Evolutionary conservation across 2,113 vertebrate species (phyloP), one percentile per base, ranked within the genome.

Genomic region (Condylura cristata): DNA sequence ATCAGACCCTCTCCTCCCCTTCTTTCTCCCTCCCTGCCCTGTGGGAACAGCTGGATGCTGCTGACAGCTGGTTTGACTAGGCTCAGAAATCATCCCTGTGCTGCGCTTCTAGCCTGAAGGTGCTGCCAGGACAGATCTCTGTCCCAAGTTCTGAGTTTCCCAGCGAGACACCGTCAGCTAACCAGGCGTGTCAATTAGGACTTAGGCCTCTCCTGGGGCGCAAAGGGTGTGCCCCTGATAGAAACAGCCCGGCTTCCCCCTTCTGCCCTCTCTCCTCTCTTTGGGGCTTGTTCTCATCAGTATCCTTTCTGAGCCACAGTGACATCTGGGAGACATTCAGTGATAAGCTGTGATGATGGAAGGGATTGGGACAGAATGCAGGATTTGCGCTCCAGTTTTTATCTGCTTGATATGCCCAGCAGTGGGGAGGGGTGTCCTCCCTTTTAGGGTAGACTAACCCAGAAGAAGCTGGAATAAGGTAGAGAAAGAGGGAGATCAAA

Each of bases 61-160:
- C 82, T 68, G 74, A 56, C 53, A 70, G 81, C 74, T 46, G 70
- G 30, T 74, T 85, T 86, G 92, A 95, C 70, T n/a, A 92, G 72
- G 44, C 83, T 95, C 51, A 39, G 70, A 89, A 79, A 86, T 34
- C 37, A 32, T 11, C 30, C 37, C 72, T 3, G 18, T 48, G 93
- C 68, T 92, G 90, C 68, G 96, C 92, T 93, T 92, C 82, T 79
- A 88, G 96, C 90, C 92, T 88, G 90, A 93, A 93, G 94, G 89
- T 95, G 39, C 94, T 95, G 94, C 95, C 95, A 95, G 83, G 91
- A 72, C 80, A 63, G 75, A 94, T 96, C 91, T 85, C 82, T 81
- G 41, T 84, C 78, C 71, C 63, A 58, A 32, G 58, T 88, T 85
- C 66, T 95, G 91, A 96, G 92, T 89, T 91, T 89, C 83, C 70